Percentiles rank a stretch among this genome's conserved stretches.
Evolutionary conservation across 2,113 vertebrate species (phyloP).

Genomic region (Pleuronectes platessa): DNA sequence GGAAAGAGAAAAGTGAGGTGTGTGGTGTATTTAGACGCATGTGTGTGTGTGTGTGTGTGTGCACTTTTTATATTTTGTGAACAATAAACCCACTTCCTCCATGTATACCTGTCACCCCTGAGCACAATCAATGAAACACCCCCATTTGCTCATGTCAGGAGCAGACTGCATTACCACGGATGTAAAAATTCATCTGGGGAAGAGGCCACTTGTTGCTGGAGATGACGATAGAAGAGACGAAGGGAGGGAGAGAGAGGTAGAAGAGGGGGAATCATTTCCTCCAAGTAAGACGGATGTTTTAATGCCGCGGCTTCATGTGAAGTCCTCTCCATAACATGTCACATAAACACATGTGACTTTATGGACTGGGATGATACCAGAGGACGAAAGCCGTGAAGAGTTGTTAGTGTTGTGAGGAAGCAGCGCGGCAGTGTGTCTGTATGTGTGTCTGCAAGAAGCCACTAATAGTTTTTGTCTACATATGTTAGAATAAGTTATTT

Average conservation of each 20-base stretch:
- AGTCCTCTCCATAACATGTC: conserved; percentile 57
- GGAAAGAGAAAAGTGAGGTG: not conserved
- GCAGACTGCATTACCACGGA: conserved; percentile 64
- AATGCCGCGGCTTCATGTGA: conserved; percentile 64
- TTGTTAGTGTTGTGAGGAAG: conserved; percentile 14
- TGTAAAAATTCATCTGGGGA: conserved; percentile 76
- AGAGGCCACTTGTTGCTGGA: conserved; percentile 81
- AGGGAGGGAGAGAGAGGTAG: not conserved
- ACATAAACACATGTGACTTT: conserved; percentile 65
- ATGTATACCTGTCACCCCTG: conserved; percentile 67
- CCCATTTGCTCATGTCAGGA: conserved; percentile 63
- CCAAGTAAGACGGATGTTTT: conserved; percentile 66
- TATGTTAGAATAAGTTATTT: too few species aligned
- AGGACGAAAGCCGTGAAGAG: conserved; percentile 16
- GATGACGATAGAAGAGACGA: conserved; percentile 41
- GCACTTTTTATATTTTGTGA: conserved; percentile 47
- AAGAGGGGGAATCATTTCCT: conserved; percentile 55
- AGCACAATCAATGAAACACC: conserved; percentile 70
- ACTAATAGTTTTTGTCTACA: not conserved
- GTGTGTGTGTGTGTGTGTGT: conserved; percentile 19
- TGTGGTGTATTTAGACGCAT: conserved; percentile 30
- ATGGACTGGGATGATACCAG: conserved; percentile 23
- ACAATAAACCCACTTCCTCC: conserved; percentile 59
- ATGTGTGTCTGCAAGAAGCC: not conserved
- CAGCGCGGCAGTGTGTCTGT: not conserved